Evolutionary conservation across 2,113 vertebrate species (phyloP).

Genomic region (Zapornia atra): DNA sequence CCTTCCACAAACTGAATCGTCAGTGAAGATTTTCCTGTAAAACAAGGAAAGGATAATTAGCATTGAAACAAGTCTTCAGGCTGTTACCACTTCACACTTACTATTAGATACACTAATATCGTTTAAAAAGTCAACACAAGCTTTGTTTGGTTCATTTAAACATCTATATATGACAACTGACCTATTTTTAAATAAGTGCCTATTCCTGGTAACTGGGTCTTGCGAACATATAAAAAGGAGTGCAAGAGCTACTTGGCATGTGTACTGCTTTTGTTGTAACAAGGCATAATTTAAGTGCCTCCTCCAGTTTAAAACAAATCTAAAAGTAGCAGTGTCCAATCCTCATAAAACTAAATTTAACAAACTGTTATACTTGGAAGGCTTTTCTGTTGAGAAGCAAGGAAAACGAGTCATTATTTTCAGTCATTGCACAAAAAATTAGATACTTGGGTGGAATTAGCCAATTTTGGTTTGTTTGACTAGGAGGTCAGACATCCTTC

Average conservation of each 20-base stretch:
- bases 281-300: not conserved
- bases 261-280: constrained; percentile 30
- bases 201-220: constrained; percentile 40
- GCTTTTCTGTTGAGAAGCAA: not conserved
- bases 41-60: constrained; percentile 14
- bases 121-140: not conserved
- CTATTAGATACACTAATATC: not conserved
- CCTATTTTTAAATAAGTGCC: constrained; percentile 28
- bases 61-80: not conserved
- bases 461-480: not conserved
- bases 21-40: constrained; percentile 96
- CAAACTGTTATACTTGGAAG: not conserved
- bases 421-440: not conserved
- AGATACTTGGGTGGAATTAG: not conserved
- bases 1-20: constrained; percentile 99
- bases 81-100: not conserved
- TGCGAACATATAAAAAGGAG: not conserved
- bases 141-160: not conserved
- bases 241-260: not conserved
- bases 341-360: constrained; percentile 2
- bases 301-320: not conserved
- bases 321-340: not conserved
- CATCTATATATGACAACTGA: not conserved
- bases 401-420: not conserved
- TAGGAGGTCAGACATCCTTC: not conserved